Base-by-base conservation (phyloP, 2,797 vertebrate genomes). In the Cephalopachus bancanus region DNA sequence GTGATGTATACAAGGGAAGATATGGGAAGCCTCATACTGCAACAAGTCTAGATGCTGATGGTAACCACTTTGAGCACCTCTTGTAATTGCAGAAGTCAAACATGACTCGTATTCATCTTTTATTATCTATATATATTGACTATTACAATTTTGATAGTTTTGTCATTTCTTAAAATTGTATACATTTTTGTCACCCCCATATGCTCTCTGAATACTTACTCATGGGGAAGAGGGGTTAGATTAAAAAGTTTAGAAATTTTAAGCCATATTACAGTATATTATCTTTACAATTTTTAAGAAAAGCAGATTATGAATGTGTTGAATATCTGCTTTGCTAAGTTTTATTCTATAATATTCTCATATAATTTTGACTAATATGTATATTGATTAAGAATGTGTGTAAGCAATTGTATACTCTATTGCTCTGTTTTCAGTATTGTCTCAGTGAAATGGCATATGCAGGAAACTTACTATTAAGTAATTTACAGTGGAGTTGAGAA, bases 341-440 rank as follows among this genome's bases (percentile, higher is more conserved):
- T 51, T 92, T 89, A 69, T 75, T 80, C 65, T 75, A 28, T 30
- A 80, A 80, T 87, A 76, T 69, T 78, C 30, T 83, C 28, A 71
- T 17, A 37, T 76, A 81, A 44, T n/a, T 51, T 81, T 80, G 53
- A 60, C 30, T 83, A 89, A 33, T 59, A 71, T 53, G 7, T 62
- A 62, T 30, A 19, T 79, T 69, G 62, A 64, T 9, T 91, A 62
- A 74, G 22, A 76, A 85, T 72, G 5, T 79, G 44, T 90, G 15
- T 11, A 80, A 49, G 3, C 51, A 96, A 60, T 84, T 4, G n/a
- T 60, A 14, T 0, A 53, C 53, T 53, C 72, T 65, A 51, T 85
- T 85, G 7, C 64, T 69, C 19, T 80, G 26, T 74, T 17, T 93
- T 2, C n/a, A 91, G 7, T 96, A 71, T 62, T 75, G 26, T 90